phyloP scores from a whole-genome alignment of 2,888 invertebrate species.

The Euplagia quadripunctaria region DNA sequence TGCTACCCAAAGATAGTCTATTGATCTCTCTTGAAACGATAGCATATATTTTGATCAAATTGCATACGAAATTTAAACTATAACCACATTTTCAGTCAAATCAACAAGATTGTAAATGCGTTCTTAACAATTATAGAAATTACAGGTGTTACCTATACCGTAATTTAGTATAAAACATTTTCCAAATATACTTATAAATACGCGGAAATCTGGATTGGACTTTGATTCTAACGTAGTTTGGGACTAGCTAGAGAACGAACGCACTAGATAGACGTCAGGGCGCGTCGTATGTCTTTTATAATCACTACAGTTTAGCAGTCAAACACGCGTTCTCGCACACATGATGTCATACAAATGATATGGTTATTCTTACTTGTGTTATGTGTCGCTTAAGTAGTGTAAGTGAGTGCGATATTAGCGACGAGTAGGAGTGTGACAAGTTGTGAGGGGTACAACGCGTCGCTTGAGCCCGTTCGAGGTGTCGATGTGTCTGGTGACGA shows the following conservation, averaged over 20 bases:
- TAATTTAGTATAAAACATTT: conserved; percentile 41
- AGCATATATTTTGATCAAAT: neutral
- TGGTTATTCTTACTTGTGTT: conserved; percentile 63
- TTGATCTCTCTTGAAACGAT: neutral
- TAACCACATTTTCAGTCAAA: conserved; percentile 1
- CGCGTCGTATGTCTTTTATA: conserved; percentile 59
- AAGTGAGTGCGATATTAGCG: conserved; percentile 50
- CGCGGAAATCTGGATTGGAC: conserved; percentile 47
- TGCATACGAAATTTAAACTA: neutral
- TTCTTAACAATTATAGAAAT: neutral
- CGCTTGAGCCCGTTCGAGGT: conserved; percentile 63
- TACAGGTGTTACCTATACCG: neutral
- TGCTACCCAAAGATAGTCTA: neutral
- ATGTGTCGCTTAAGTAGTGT: conserved; percentile 57
- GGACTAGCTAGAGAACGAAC: conserved; percentile 66
- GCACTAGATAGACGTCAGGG: conserved; percentile 37
- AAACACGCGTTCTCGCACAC: conserved; percentile 53
- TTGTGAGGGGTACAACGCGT: conserved; percentile 49
- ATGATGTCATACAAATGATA: conserved; percentile 67
- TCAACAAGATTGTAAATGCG: neutral
- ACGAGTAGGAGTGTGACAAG: conserved; percentile 52
- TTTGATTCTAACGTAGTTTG: conserved; percentile 53
- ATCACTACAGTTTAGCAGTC: conserved; percentile 54
- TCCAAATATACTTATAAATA: conserved; percentile 45
- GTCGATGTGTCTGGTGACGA: conserved; percentile 68